Base-by-base conservation (phyloP, 2,888 invertebrate genomes). In the Nemapogon koenigi region DNA sequence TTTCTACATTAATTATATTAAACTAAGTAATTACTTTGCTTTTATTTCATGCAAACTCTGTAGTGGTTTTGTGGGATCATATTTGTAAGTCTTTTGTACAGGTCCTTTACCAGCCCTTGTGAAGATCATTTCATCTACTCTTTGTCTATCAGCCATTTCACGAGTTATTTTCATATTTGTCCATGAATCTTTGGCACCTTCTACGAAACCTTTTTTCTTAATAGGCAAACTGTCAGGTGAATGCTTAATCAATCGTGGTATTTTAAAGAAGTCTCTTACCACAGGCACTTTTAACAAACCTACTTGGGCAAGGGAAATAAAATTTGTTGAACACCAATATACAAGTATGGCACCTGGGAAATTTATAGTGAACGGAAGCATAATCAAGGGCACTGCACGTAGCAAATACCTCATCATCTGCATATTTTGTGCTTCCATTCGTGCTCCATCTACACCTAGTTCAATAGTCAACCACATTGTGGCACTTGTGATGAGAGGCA, bases 251-350 rank as follows among this genome's bases (percentile, higher is more conserved):
- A 86, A 46, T 40, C 68, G 69, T 2, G 88, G 88, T 40, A 97
- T 94, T 42, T 89, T 87, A 43, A 92, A 91, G 51, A 83, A 88
- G 1, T 81, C 75, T 50, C 91, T 79, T 0, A 97, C 87, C 16
- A 71, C 60, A 6, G 93, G 90, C 44, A 91, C 80, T 67, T 83
- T 88, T 10, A 97, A 65, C 38, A 94, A 37, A 6, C 85, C 83
- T 4, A 90, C 91, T 85, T 96, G 95, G 0, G 81, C 45, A 3
- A 97, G 62, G 0, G 95, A 94, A 45, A 95, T 85, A 31, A 90
- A 83, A 62, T 97, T 97, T 49, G 88, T 90, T 16, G 91, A 86
- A 11, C 86, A 83, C 97, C 97, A 97, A 59, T 97, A 97, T 19
- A 89, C 87, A 29, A 94, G 78, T 54, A 97, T 88, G 1, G 90